Percentiles rank a stretch among this genome's conserved stretches.
These are phyloP conservation scores for Aeoliscus strigatus DNA, from an alignment of 2,797 vertebrate species.

Conservation along the genomic window DNA sequence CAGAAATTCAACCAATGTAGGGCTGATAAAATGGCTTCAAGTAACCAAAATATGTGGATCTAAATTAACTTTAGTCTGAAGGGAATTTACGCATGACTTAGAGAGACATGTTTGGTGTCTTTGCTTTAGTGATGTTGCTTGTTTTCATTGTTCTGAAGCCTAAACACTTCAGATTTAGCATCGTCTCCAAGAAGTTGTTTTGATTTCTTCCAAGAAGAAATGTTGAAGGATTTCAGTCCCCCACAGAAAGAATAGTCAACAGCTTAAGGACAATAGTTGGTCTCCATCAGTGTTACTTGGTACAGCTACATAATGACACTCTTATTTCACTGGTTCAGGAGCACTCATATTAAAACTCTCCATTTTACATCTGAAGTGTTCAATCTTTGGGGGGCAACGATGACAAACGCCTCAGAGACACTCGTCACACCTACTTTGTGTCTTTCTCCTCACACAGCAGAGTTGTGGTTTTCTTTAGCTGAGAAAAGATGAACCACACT, in stretches of 20 bases:
- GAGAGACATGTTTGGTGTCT: too few relatives aligned
- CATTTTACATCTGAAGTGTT: slow-evolving; percentile 28
- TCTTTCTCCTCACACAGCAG: slow-evolving; percentile 33
- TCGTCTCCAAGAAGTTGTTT: too few relatives aligned
- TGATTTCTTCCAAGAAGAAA: slow-evolving; percentile 27
- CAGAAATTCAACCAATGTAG: too few relatives aligned
- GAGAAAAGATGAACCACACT: slow-evolving; percentile 3
- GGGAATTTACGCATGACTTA: too few relatives aligned
- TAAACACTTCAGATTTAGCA: too few relatives aligned
- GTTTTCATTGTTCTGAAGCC: too few relatives aligned
- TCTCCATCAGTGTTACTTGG: slow-evolving; percentile 26
- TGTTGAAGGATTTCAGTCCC: slow-evolving; percentile 44
- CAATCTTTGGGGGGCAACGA: slow-evolving; percentile 29
- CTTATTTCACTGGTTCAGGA: slow-evolving; percentile 16
- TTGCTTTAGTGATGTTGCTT: too few relatives aligned
- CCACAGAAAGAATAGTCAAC: slow-evolving; percentile 8
- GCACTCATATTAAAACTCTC: slow-evolving; percentile 21
- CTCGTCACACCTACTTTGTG: slow-evolving; percentile 41
- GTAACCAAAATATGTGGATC: too few relatives aligned
- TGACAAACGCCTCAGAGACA: slow-evolving; percentile 50
- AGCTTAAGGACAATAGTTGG: slow-evolving; percentile 23
- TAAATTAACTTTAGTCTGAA: too few relatives aligned
- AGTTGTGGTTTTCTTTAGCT: too few relatives aligned
- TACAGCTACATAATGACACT: slow-evolving; percentile 22
- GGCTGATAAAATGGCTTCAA: too few relatives aligned